These are phyloP conservation scores for Macaca mulatta DNA, from an alignment of 2,113 vertebrate species.

Conservation along the genomic window DNA sequence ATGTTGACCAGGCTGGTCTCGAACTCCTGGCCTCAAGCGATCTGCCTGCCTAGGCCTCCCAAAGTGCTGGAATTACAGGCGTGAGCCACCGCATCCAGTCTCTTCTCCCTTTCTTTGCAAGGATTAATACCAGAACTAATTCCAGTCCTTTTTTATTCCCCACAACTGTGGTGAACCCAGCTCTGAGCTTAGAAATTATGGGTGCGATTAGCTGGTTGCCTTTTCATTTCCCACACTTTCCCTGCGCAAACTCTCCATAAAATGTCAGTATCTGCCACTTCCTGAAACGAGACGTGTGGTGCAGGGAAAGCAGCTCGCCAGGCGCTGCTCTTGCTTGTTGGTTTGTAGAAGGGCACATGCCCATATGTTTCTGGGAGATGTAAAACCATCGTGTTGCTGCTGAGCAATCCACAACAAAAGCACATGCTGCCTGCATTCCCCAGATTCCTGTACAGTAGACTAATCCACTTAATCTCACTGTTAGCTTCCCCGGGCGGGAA, in stretches of 20 bases:
- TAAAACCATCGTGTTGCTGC: conserved; percentile 81
- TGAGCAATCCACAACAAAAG: conserved; percentile 86
- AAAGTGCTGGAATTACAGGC: too few relatives aligned
- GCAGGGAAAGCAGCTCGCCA: background rate
- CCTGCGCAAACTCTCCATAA: background rate
- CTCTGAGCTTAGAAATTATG: background rate
- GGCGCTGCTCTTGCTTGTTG: conserved; percentile 64
- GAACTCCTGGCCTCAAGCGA: too few relatives aligned
- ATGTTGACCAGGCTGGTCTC: too few relatives aligned
- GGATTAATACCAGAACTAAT: background rate
- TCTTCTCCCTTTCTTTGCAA: background rate
- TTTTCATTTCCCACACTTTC: conserved; percentile 10
- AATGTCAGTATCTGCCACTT: conserved; percentile 34
- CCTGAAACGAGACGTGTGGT: conserved; percentile 62
- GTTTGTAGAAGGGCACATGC: conserved; percentile 76
- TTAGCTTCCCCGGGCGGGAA: conserved; percentile 79
- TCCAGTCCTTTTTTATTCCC: background rate
- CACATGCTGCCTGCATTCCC: conserved; percentile 82
- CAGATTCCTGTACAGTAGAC: conserved; percentile 86
- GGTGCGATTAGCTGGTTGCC: background rate
- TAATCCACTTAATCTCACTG: conserved; percentile 87
- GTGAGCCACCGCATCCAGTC: too few relatives aligned
- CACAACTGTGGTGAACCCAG: accelerated
- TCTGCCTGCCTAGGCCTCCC: too few relatives aligned
- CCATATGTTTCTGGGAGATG: conserved; percentile 82